Conservation (phyloP, 2,113 vertebrate genomes). For the Aegithalos caudatus region DNA sequence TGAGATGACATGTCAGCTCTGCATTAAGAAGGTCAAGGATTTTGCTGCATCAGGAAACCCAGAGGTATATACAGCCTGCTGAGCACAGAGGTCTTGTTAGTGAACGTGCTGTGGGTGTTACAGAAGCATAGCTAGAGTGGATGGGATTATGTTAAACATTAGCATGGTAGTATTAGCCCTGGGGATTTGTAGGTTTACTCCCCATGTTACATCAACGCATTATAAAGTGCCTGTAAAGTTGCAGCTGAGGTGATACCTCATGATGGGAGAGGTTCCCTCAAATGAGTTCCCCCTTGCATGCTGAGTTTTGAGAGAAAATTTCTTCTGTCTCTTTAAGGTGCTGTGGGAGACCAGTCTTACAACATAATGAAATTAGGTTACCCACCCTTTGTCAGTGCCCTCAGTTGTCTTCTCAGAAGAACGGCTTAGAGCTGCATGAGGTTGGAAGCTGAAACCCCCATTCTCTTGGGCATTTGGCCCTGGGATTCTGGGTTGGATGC, state of each 20-base stretch:
- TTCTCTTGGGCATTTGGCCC: background rate
- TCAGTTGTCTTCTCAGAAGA: background rate
- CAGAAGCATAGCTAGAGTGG: background rate
- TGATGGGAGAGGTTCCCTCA: background rate
- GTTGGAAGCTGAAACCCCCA: background rate
- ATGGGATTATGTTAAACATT: background rate
- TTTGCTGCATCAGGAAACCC: background rate
- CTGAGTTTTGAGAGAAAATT: background rate
- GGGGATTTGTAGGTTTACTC: background rate
- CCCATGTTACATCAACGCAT: background rate
- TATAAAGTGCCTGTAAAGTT: background rate
- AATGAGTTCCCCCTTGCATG: background rate
- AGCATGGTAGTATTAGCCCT: background rate
- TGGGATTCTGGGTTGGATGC: background rate
- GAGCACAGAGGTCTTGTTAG: background rate
- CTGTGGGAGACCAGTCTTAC: background rate
- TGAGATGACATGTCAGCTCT: background rate
- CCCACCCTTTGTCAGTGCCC: rapidly evolving
- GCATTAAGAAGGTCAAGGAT: background rate
- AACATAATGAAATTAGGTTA: background rate
- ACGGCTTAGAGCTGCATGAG: background rate
- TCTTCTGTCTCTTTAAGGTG: background rate
- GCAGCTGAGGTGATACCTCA: background rate
- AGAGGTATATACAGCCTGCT: background rate
- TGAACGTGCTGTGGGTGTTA: background rate